A percentile compares a stretch with the other conserved stretches of the same genome.
Evolutionary conservation across 1,140 invertebrate genomes (phyloP).

Genomic region (Whitmania pigra): DNA sequence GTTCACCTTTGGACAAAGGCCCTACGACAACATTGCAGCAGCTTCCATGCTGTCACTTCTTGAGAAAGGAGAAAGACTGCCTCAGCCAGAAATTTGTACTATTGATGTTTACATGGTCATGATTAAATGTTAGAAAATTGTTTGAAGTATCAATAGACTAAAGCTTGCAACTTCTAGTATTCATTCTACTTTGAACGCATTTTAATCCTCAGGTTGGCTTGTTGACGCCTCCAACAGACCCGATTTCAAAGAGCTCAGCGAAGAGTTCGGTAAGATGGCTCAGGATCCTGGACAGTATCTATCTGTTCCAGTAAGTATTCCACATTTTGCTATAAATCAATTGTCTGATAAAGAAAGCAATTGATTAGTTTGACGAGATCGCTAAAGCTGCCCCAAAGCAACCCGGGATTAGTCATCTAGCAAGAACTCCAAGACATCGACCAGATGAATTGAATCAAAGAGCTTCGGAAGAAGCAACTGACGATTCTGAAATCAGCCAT

Average conservation of each 20-base stretch:
- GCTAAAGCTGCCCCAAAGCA: too few species aligned
- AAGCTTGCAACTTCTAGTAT: too few species aligned
- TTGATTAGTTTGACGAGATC: too few species aligned
- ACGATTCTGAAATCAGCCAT: too few species aligned
- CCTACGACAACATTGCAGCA: conserved; percentile 79
- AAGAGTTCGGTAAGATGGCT: conserved; percentile 20
- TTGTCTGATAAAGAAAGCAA: too few species aligned
- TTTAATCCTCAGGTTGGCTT: conserved; percentile 21
- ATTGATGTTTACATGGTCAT: conserved; percentile 92
- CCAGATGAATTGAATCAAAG: too few species aligned
- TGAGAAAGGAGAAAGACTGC: conserved; percentile 78
- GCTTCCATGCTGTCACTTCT: conserved; percentile 78
- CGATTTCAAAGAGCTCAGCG: conserved; percentile 15
- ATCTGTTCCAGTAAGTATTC: too few species aligned
- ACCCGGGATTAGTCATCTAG: too few species aligned
- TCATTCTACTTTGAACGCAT: too few species aligned
- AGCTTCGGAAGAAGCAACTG: too few species aligned
- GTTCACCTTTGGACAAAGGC: conserved; percentile 78
- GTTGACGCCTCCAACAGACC: conserved; percentile 19
- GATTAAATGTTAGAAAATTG: conserved; percentile 44
- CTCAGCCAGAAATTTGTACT: conserved; percentile 79
- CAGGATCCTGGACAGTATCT: conserved; percentile 23
- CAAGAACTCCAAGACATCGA: too few species aligned
- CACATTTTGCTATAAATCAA: too few species aligned
- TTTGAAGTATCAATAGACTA: not conserved